Conservation (phyloP, 1,140 invertebrate genomes). For the Heliconius nattereri region DNA sequence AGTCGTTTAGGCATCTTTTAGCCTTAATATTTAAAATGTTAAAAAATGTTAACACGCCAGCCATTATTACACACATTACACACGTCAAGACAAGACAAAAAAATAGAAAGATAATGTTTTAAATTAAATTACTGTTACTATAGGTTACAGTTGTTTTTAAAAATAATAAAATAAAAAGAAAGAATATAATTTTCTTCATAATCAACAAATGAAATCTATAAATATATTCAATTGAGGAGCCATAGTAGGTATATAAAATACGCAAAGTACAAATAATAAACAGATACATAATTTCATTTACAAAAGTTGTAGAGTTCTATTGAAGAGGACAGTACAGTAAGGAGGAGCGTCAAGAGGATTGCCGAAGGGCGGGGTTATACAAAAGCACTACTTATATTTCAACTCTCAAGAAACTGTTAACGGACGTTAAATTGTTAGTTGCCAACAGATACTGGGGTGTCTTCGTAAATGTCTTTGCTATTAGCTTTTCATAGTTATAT, state of each 20-base stretch:
- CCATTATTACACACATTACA: too few species aligned
- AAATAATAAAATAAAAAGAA: too few species aligned
- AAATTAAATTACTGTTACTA: too few species aligned
- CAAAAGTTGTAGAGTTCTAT: slow-evolving; percentile 37
- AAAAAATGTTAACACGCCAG: too few species aligned
- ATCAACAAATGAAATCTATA: not conserved
- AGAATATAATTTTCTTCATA: not conserved
- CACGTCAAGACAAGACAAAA: too few species aligned
- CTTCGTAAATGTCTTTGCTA: not conserved
- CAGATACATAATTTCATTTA: not conserved
- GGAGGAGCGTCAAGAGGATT: slow-evolving; percentile 70
- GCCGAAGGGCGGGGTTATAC: slow-evolving; percentile 68
- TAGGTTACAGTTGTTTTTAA: too few species aligned
- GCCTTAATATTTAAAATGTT: too few species aligned
- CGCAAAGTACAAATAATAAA: not conserved
- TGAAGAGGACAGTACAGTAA: slow-evolving; percentile 62
- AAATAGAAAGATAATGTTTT: too few species aligned
- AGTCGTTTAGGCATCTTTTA: too few species aligned
- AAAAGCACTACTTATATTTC: slow-evolving; percentile 63
- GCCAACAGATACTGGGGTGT: slow-evolving; percentile 47
- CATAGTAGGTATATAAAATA: too few species aligned
- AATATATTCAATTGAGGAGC: not conserved
- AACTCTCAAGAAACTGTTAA: slow-evolving; percentile 49
- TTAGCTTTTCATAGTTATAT: not conserved
- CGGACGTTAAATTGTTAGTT: slow-evolving; percentile 60